These are phyloP conservation scores for Tineola bisselliella DNA, from an alignment of 2,888 invertebrate genomes.

Conservation along the genomic window DNA sequence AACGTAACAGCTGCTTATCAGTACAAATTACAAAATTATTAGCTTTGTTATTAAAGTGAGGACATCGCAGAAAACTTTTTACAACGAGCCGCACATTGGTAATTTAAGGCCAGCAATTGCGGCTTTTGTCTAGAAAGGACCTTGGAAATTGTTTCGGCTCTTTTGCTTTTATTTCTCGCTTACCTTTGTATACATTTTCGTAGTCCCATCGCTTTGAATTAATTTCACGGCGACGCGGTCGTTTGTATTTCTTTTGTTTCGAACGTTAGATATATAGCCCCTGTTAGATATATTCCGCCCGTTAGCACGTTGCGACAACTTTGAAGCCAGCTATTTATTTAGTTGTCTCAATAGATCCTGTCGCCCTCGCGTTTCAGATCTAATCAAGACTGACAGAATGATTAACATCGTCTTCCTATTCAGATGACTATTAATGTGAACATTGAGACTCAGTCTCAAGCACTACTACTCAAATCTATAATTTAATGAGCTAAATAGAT, in stretches of 20 bases:
- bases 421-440: constrained; percentile 12
- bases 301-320: constrained; percentile 56
- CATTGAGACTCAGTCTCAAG: not conserved
- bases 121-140: constrained; percentile 42
- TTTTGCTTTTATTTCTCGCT: constrained; percentile 50
- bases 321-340: constrained; percentile 54
- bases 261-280: constrained; percentile 25
- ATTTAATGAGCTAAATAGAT: not conserved
- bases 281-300: constrained; percentile 31
- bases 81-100: constrained; percentile 23
- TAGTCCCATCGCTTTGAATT: constrained; percentile 55
- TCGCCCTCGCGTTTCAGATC: constrained; percentile 45
- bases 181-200: constrained; percentile 56
- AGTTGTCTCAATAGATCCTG: constrained; percentile 51
- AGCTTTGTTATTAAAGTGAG: constrained; percentile 1
- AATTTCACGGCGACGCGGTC: constrained; percentile 51
- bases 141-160: constrained; percentile 47
- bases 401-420: constrained; percentile 50
- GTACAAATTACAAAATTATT: not conserved
- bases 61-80: constrained; percentile 7
- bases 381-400: constrained; percentile 56
- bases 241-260: constrained; percentile 58
- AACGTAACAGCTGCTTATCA: not conserved
- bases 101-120: constrained; percentile 40
- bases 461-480: constrained; percentile 7